Evolutionary conservation across 2,888 invertebrate genomes (phyloP).

Genomic region (Agriopis leucophaearia): DNA sequence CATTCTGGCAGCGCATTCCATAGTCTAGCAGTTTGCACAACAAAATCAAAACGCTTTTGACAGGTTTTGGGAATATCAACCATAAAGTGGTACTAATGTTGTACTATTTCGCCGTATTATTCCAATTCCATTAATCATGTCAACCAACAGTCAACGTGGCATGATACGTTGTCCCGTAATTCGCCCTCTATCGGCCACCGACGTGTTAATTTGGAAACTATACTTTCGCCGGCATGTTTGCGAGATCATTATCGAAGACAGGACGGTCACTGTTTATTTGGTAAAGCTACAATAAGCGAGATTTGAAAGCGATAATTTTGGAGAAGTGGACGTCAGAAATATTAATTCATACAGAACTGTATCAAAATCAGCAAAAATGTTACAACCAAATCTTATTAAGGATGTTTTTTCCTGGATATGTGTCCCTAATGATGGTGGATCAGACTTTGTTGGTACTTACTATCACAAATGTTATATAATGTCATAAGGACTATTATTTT

Average conservation of each 20-base stretch:
- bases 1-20: no score
- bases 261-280: constrained; percentile 22
- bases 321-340: constrained; percentile 7
- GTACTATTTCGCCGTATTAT: not conserved
- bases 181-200: constrained; percentile 42
- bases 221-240: constrained; percentile 42
- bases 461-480: no score
- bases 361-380: not conserved
- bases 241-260: constrained; percentile 43
- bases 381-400: not conserved
- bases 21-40: no score
- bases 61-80: no score
- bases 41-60: no score
- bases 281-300: constrained; percentile 41
- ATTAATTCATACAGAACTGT: not conserved
- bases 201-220: constrained; percentile 73
- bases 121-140: constrained; percentile 2
- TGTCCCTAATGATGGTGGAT: no score
- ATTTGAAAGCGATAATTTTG: constrained; percentile 34
- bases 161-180: constrained; percentile 20
- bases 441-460: no score
- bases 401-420: no score
- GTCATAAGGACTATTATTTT: no score
- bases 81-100: not conserved
- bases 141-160: not conserved